Percentiles rank a stretch among this genome's conserved stretches.
phyloP scores from a whole-genome alignment of 2,113 vertebrate genomes.

The Oryzias curvinotus region DNA sequence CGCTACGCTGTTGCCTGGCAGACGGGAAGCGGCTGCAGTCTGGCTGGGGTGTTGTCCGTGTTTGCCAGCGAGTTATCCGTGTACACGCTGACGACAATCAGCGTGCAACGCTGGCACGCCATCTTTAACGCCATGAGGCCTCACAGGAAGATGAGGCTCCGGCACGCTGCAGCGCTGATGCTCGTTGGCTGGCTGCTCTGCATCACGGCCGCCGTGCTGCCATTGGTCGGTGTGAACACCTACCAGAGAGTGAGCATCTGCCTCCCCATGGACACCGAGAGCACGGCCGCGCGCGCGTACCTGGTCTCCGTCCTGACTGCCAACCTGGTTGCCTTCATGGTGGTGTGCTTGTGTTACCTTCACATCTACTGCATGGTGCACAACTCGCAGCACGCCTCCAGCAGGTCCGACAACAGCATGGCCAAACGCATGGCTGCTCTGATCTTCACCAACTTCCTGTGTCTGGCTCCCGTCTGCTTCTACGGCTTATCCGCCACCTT shows the following conservation, averaged over 20 bases:
- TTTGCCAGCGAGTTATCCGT: slow-evolving; percentile 89
- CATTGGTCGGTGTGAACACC: slow-evolving; percentile 85
- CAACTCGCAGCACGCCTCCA: slow-evolving; percentile 84
- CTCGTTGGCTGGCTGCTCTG: slow-evolving; percentile 82
- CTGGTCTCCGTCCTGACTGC: slow-evolving; percentile 78
- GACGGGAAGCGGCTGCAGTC: slow-evolving; percentile 83
- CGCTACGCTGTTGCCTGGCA: slow-evolving; percentile 91
- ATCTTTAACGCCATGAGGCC: slow-evolving; percentile 88
- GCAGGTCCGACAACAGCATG: slow-evolving; percentile 84
- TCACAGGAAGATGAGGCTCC: slow-evolving; percentile 80
- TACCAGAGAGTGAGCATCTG: slow-evolving; percentile 93
- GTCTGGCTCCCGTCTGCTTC: slow-evolving; percentile 90
- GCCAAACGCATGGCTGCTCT: slow-evolving; percentile 89
- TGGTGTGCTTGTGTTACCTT: slow-evolving; percentile 85
- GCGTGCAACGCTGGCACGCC: slow-evolving; percentile 88
- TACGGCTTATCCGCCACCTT: slow-evolving; percentile 87
- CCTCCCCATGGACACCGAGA: slow-evolving; percentile 87
- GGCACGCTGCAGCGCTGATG: slow-evolving; percentile 81
- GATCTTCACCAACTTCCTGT: slow-evolving; percentile 90
- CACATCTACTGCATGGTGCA: slow-evolving; percentile 87
- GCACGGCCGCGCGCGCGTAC: slow-evolving; percentile 76
- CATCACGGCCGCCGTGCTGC: slow-evolving; percentile 80
- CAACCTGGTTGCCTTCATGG: slow-evolving; percentile 84
- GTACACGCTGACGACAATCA: slow-evolving; percentile 86
- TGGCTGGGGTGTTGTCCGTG: slow-evolving; percentile 85